Evolutionary conservation across 1,140 invertebrate genomes (phyloP).

Genomic region (Adoxophyes honmai): DNA sequence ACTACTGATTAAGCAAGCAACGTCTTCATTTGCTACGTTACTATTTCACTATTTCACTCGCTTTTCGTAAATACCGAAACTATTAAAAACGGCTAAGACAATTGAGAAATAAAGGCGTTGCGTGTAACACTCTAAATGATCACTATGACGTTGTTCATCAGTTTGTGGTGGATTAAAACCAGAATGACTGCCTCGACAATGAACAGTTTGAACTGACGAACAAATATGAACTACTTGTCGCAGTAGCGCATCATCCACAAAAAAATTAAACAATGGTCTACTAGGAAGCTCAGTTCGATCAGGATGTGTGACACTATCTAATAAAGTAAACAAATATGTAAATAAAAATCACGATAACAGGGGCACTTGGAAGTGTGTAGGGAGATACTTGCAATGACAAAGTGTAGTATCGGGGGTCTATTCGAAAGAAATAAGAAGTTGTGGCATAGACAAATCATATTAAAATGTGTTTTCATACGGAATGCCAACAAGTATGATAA

Average conservation of each 20-base stretch:
- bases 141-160: constrained; percentile 48
- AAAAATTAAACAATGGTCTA: constrained; percentile 49
- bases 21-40: constrained; percentile 36
- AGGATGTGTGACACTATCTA: constrained; percentile 69
- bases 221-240: neutral
- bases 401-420: constrained; percentile 17
- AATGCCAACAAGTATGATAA: constrained; percentile 7
- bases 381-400: constrained; percentile 32
- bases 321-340: constrained; percentile 43
- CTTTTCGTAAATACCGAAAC: neutral
- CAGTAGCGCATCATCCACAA: constrained; percentile 36
- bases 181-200: constrained; percentile 12
- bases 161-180: constrained; percentile 43
- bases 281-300: constrained; percentile 64
- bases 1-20: constrained; percentile 43
- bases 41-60: neutral
- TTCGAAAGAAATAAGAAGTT: constrained; percentile 1
- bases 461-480: constrained; percentile 4
- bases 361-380: constrained; percentile 20
- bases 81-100: constrained; percentile 10
- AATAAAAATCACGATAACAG: constrained; percentile 23
- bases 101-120: constrained; percentile 43
- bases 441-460: constrained; percentile 4
- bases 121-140: constrained; percentile 47
- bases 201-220: constrained; percentile 8